Conservation (phyloP, 2,888 invertebrate species). For the Onthophagus sagittarius region DNA sequence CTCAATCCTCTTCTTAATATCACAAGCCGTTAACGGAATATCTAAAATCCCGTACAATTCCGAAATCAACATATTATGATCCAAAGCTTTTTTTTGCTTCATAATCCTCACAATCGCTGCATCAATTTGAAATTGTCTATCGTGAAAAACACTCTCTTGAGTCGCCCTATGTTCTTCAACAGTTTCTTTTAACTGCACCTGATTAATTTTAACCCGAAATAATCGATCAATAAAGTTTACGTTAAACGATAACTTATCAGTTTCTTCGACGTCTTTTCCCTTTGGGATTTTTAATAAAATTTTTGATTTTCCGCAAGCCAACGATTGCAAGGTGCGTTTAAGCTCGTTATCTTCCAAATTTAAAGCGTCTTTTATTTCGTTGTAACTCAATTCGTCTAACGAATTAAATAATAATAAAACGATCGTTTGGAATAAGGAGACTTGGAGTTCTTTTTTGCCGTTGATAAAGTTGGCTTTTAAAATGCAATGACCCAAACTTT, state of each 20-base stretch:
- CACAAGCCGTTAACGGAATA: constrained; percentile 96
- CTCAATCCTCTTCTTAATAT: constrained; percentile 96
- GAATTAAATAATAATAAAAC: constrained; percentile 91
- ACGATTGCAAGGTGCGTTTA: constrained; percentile 86
- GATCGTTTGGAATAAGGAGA: constrained; percentile 93
- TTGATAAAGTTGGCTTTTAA: constrained; percentile 80
- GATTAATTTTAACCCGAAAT: constrained; percentile 96
- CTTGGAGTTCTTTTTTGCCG: constrained; percentile 90
- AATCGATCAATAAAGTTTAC: constrained; percentile 86
- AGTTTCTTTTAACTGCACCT: constrained; percentile 77
- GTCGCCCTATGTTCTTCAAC: constrained; percentile 89
- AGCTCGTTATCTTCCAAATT: constrained; percentile 90
- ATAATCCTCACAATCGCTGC: constrained; percentile 97
- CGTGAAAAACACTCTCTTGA: constrained; percentile 95
- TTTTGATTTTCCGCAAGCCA: constrained; percentile 89
- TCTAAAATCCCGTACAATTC: constrained; percentile 95
- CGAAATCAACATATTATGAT: constrained; percentile 89
- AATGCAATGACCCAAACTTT: constrained; percentile 91
- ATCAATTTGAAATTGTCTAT: constrained; percentile 98
- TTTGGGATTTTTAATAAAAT: constrained; percentile 82
- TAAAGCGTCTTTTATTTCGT: constrained; percentile 84
- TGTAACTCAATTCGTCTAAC: constrained; percentile 70
- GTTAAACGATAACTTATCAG: constrained; percentile 81
- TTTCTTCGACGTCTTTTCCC: constrained; percentile 80
- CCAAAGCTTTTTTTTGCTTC: constrained; percentile 94